Evolutionary conservation across 1,140 invertebrate genomes (phyloP), one percentile per base, ranked within the genome.

Genomic region (Bradynema listronoti): DNA sequence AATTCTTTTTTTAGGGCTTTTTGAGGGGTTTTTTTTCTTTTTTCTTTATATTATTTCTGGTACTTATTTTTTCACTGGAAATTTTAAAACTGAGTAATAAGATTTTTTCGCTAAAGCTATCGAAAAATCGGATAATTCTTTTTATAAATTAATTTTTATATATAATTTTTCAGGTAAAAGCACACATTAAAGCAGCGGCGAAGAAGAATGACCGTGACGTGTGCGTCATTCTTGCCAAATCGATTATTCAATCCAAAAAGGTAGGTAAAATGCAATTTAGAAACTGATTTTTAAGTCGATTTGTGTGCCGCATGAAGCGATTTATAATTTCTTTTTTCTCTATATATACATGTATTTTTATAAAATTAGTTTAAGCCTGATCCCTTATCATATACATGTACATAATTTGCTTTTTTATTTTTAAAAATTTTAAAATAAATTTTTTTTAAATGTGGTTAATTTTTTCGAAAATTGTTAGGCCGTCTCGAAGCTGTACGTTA

Each of bases 161-260:
- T 50, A 4, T 22, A 29, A 58, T 22, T 7, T 60, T 65, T 65
- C 42, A 72, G 70, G 63, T 94, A 0, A 95, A 93, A 78, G 81
- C 85, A 61, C 88, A 90, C 0, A 77, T 98, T 6, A 98, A 96
- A 79, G 90, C 94, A 77, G 90, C 92, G 22, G 94, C 92, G 0
- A 89, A 93, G 71, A 95, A 94, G 79, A 89, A 87, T 61, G 91
- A 98, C 78, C 88, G 87, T 75, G 90, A 92, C 80, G 89, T 93
- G 0, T 96, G 92, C 79, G 84, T 85, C 60, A 88, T 98, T 73
- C 81, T 98, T 29, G 94, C 94, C 4, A 98, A 95, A 78, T 92
- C 96, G 81, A 85, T 99, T 33, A 83, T 98, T 30, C 81, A 88
- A 59, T 88, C 94, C 0, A 82, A 90, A 59, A 93, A 91, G 81